Conservation (phyloP, 1,140 invertebrate species). For the Nephotettix cincticeps region DNA sequence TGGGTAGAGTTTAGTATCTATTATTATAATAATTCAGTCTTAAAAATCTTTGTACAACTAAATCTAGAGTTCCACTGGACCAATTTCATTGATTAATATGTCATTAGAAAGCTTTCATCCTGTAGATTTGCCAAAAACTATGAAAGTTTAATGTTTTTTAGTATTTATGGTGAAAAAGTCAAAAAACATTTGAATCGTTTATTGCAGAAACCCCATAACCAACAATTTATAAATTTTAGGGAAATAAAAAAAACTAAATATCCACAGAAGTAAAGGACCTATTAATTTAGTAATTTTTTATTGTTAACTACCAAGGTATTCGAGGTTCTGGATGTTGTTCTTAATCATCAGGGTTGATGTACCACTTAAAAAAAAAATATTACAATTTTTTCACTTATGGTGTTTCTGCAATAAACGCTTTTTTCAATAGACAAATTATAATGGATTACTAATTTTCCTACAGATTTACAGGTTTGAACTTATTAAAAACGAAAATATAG, state of each 20-base stretch:
- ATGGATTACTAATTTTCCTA: not conserved
- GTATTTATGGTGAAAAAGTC: no score
- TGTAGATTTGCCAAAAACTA: no score
- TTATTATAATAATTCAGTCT: no score
- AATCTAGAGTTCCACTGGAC: no score
- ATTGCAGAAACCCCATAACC: not conserved
- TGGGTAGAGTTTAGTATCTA: conserved; percentile 14
- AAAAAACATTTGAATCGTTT: not conserved
- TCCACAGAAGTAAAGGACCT: not conserved
- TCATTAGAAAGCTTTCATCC: no score
- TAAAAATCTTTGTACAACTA: no score
- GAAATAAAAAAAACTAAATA: not conserved
- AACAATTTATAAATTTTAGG: conserved; percentile 2
- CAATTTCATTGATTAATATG: no score
- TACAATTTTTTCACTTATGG: not conserved
- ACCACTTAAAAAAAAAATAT: not conserved
- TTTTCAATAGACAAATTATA: conserved; percentile 1
- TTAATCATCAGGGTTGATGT: not conserved
- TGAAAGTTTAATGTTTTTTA: no score
- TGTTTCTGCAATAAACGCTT: conserved; percentile 8
- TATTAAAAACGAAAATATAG: not conserved
- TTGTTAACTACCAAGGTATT: not conserved
- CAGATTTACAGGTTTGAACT: not conserved
- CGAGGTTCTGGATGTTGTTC: not conserved
- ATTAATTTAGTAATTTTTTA: not conserved